phyloP scores from a whole-genome alignment of 1,140 invertebrate species.

The Phortica variegata region DNA sequence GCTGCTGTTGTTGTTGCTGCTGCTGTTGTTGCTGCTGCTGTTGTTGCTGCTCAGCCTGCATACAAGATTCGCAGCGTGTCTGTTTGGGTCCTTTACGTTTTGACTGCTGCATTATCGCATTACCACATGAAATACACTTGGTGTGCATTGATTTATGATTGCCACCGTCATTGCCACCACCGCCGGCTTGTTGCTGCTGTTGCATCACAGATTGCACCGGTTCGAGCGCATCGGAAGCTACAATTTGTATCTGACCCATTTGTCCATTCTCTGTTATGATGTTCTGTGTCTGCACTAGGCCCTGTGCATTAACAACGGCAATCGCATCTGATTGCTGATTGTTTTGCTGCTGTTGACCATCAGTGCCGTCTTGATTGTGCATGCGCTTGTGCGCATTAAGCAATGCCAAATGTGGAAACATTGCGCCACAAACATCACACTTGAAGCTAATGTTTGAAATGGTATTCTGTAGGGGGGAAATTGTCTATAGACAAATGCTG shows the following conservation, averaged over 20 bases:
- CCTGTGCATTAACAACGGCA: constrained; percentile 46
- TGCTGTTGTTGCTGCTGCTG: constrained; percentile 28
- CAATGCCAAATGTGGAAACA: constrained; percentile 75
- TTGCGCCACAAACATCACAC: constrained; percentile 80
- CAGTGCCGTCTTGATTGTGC: constrained; percentile 63
- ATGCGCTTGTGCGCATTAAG: constrained; percentile 81
- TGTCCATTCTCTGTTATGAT: constrained; percentile 56
- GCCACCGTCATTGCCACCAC: constrained; percentile 25
- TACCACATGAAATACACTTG: constrained; percentile 62
- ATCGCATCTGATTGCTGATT: constrained; percentile 36
- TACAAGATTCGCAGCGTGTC: constrained; percentile 63
- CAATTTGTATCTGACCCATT: constrained; percentile 62
- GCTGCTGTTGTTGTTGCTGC: constrained; percentile 5
- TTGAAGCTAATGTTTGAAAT: constrained; percentile 81
- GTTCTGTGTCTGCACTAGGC: constrained; percentile 59
- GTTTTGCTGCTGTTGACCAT: constrained; percentile 42
- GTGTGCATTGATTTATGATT: constrained; percentile 27
- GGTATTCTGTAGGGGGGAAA: constrained; percentile 59
- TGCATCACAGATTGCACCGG: constrained; percentile 44
- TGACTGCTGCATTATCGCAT: constrained; percentile 59
- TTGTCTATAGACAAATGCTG: neutral
- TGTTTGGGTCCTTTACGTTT: constrained; percentile 64
- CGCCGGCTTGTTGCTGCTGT: constrained; percentile 37
- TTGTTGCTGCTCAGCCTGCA: constrained; percentile 60
- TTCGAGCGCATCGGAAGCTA: constrained; percentile 62